phyloP scores from a whole-genome alignment of 1,140 invertebrate genomes.

The Atopsyche davidsoni region DNA sequence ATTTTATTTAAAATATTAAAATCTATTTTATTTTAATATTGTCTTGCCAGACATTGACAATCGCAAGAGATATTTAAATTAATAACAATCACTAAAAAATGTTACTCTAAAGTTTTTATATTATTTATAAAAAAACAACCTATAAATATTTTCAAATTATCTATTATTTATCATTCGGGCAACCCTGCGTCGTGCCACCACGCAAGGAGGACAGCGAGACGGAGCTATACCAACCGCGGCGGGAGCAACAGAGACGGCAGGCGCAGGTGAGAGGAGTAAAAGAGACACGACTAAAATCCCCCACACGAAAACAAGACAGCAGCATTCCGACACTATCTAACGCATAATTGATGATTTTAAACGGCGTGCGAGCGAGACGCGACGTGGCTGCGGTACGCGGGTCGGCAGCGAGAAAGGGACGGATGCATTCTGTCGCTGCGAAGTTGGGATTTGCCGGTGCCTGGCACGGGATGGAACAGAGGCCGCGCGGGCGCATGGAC shows the following conservation, averaged over 20 bases:
- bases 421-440: background rate
- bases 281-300: background rate
- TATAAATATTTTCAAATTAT: no score
- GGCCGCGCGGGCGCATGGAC: conserved; percentile 20
- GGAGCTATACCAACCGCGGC: background rate
- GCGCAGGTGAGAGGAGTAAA: conserved; percentile 9
- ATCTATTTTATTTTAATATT: no score
- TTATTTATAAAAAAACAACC: no score
- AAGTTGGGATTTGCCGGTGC: conserved; percentile 1
- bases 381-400: conserved; percentile 2
- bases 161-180: no score
- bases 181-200: no score
- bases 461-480: conserved; percentile 27
- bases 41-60: no score
- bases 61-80: background rate
- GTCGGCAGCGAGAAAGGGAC: conserved; percentile 8
- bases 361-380: background rate
- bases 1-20: no score
- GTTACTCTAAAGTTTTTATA: no score
- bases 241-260: conserved; percentile 4
- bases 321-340: no score
- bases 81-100: background rate
- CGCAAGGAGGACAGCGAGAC: conserved; percentile 2
- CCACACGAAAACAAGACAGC: background rate
- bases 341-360: no score